Base-by-base conservation (phyloP, 2,888 invertebrate genomes). In the Troides oblongomaculatus region DNA sequence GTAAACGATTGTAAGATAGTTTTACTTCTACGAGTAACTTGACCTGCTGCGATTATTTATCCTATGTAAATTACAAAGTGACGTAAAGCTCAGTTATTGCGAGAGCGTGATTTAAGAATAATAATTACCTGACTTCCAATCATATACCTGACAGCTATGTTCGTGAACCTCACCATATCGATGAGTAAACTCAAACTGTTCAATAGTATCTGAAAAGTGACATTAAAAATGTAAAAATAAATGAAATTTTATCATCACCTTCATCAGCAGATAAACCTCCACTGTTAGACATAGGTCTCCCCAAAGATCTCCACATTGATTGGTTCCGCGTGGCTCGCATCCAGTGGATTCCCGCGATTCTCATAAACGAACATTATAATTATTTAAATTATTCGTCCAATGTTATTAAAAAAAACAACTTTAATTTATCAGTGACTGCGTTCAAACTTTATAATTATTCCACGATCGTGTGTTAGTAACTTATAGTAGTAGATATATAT, bases 141-240 rank as follows among this genome's bases (percentile, higher is more conserved):
- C 21, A 81, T 36, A 21, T 88, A 73, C 60, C 87, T 82, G 2
- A 87, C 81, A 0, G 82, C 76, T 57, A 86, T 71, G 74, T 90
- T 89, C 2, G 83, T 81, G 69, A 82, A 84, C 73, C 87, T 78
- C 53, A 90, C 81, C 80, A 88, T 86, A 68, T 89, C 90, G 62
- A 87, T 83, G 17, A 89, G 79, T 25, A 89, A 76, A 72, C 87
- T 89, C 62, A 86, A 72, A 62, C 79, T 85, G 69, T 87, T 90
- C 56, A 90, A 71, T 69, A 90, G 72, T 69, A 89, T 84, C 90
- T 90, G 81, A 67, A 87, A 69, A 39, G 14, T 25, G n/a, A 25
- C 2, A 36, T 18, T 10, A 23, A 46, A 14, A 25, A 18, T 6
- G 46, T 46, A 14, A 14, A 46, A 10, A 17, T 50, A 50, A 18